Evolutionary conservation across 1,140 invertebrate species (phyloP).

Genomic region (Heliconius nattereri): DNA sequence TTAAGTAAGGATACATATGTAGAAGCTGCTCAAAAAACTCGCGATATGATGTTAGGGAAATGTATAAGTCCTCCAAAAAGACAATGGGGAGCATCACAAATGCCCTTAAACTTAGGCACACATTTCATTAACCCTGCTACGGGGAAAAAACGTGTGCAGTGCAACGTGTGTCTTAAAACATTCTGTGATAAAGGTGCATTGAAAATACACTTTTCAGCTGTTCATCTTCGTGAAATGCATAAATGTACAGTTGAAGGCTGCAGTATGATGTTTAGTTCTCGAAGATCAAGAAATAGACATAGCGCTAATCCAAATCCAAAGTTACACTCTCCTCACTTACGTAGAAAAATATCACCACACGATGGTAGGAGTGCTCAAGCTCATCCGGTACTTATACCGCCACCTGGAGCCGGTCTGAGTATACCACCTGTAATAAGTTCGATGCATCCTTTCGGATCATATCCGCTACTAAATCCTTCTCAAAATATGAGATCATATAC

Average conservation of each 20-base stretch:
- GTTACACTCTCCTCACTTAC: constrained; percentile 95
- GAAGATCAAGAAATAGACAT: constrained; percentile 97
- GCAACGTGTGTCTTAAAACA: constrained; percentile 98
- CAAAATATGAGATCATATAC: constrained; percentile 84
- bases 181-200: constrained; percentile 99
- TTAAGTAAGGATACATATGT: constrained; percentile 83
- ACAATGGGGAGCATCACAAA: constrained; percentile 90
- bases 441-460: constrained; percentile 88
- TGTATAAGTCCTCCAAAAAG: constrained; percentile 93
- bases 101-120: constrained; percentile 93
- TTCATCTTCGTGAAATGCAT: constrained; percentile 99
- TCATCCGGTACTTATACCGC: constrained; percentile 89
- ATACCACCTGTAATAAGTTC: constrained; percentile 82
- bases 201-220: constrained; percentile 99
- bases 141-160: constrained; percentile 98
- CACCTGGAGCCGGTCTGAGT: constrained; percentile 83
- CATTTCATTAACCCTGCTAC: constrained; percentile 95
- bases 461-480: constrained; percentile 87
- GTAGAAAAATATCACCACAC: constrained; percentile 95
- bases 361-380: constrained; percentile 94
- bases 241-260: constrained; percentile 99
- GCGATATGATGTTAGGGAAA: constrained; percentile 85
- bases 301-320: constrained; percentile 99
- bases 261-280: constrained; percentile 99
- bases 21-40: constrained; percentile 67